phyloP scores from a whole-genome alignment of 2,113 vertebrate species.

The Potamarius usumacintae region DNA sequence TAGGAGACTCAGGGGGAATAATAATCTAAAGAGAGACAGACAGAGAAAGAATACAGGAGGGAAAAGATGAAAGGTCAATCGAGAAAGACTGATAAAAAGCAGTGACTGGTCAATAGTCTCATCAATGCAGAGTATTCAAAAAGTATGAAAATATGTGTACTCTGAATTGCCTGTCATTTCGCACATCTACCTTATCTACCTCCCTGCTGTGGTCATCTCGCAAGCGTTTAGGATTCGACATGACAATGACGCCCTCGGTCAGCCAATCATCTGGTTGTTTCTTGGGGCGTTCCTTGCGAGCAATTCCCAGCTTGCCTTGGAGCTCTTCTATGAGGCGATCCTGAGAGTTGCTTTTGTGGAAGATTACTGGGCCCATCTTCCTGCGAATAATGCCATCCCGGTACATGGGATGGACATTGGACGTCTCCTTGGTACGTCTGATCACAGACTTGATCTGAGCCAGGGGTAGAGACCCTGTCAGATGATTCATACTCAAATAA shows the following conservation, averaged over 20 bases:
- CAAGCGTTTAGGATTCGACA: slow-evolving; percentile 80
- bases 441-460: slow-evolving; percentile 94
- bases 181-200: slow-evolving; percentile 80
- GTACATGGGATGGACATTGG: slow-evolving; percentile 92
- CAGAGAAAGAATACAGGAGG: slow-evolving; percentile 47
- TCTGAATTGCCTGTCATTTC: slow-evolving; percentile 18
- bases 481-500: slow-evolving; percentile 17
- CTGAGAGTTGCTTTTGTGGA: slow-evolving; percentile 88
- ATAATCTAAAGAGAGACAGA: slow-evolving; percentile 80
- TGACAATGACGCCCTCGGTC: slow-evolving; percentile 83
- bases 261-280: slow-evolving; percentile 84
- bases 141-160: not conserved
- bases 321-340: slow-evolving; percentile 89
- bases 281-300: slow-evolving; percentile 71
- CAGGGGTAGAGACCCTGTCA: slow-evolving; percentile 47
- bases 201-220: slow-evolving; percentile 73
- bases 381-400: slow-evolving; percentile 84
- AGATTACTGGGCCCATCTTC: slow-evolving; percentile 84
- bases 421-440: slow-evolving; percentile 89
- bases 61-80: slow-evolving; percentile 19
- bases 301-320: slow-evolving; percentile 88
- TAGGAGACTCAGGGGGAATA: slow-evolving; percentile 84
- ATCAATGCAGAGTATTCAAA: slow-evolving; percentile 14
- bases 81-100: slow-evolving; percentile 27
- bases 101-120: not conserved